These are phyloP conservation scores for Salvelinus alpinus DNA, from an alignment of 2,113 vertebrate species.

Conservation along the genomic window DNA sequence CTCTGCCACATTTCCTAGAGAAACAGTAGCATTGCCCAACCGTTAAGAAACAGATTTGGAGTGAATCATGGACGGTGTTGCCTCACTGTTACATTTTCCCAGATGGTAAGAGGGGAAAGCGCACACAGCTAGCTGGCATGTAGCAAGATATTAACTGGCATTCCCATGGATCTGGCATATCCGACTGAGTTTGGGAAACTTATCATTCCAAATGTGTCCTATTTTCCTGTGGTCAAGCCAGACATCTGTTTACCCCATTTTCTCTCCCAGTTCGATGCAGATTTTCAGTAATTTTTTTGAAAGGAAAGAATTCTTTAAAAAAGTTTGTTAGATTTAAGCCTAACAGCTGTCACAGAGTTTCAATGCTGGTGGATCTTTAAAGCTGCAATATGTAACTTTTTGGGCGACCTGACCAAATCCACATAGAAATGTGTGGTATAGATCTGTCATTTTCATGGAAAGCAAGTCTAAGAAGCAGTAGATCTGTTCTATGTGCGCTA, in stretches of 20 bases:
- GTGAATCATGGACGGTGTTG: constrained; percentile 76
- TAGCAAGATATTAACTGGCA: constrained; percentile 85
- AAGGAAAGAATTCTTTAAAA: constrained; percentile 70
- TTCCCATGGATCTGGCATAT: constrained; percentile 93
- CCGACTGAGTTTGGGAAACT: constrained; percentile 94
- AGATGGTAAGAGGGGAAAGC: constrained; percentile 91
- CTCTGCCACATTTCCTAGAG: constrained; percentile 66
- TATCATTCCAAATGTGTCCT: constrained; percentile 99
- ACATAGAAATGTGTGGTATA: too few relatives aligned
- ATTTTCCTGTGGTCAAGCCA: constrained; percentile 99
- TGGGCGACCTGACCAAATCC: too few relatives aligned
- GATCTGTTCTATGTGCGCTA: too few relatives aligned
- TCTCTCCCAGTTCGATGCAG: constrained; percentile 67
- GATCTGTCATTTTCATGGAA: too few relatives aligned
- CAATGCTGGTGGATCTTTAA: constrained; percentile 80
- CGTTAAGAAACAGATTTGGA: constrained; percentile 76
- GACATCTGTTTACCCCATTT: constrained; percentile 99
- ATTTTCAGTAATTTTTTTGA: constrained; percentile 42
- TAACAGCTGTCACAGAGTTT: constrained; percentile 76
- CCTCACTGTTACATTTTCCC: constrained; percentile 85
- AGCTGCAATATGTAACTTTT: too few relatives aligned
- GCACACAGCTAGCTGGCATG: constrained; percentile 89
- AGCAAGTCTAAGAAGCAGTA: too few relatives aligned
- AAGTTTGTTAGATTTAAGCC: constrained; percentile 49
- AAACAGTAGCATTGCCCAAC: constrained; percentile 65